Evolutionary conservation across 1,140 invertebrate species (phyloP).

Genomic region (Cepaea nemoralis): DNA sequence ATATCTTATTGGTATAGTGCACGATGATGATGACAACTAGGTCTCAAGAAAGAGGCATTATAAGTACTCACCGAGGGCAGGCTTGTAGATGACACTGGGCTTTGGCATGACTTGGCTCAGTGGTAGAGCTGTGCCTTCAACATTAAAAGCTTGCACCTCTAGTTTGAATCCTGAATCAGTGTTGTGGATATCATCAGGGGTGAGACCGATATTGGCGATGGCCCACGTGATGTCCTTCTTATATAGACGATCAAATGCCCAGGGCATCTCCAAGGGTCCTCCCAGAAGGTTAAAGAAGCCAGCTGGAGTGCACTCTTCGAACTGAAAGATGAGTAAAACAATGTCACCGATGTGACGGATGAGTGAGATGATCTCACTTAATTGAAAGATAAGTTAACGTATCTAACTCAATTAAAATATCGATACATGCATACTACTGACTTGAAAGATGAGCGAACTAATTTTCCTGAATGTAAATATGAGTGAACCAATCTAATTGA

Average conservation of each 20-base stretch:
- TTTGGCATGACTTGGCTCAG: not conserved
- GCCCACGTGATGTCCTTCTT: conserved; percentile 13
- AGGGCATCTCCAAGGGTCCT: conserved; percentile 42
- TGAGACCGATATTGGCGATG: not conserved
- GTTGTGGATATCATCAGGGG: not conserved
- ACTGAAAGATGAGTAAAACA: too few species aligned
- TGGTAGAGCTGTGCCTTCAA: not conserved
- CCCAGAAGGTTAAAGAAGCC: conserved; percentile 41
- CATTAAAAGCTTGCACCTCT: not conserved
- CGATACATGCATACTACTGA: too few species aligned
- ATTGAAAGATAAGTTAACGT: too few species aligned
- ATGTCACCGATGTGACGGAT: too few species aligned
- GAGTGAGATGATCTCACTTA: too few species aligned
- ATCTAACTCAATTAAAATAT: too few species aligned
- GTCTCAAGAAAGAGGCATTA: too few species aligned
- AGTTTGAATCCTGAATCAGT: not conserved
- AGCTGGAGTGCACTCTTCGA: conserved; percentile 20
- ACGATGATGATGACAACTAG: too few species aligned
- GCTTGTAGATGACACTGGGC: not conserved
- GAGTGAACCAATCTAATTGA: too few species aligned
- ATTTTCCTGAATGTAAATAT: too few species aligned
- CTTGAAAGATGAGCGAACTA: too few species aligned
- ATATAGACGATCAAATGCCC: conserved; percentile 41
- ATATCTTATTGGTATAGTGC: too few species aligned
- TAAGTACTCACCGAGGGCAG: not conserved